Conservation (phyloP, 1,140 invertebrate species). For the Leptinotarsa lineolata region DNA sequence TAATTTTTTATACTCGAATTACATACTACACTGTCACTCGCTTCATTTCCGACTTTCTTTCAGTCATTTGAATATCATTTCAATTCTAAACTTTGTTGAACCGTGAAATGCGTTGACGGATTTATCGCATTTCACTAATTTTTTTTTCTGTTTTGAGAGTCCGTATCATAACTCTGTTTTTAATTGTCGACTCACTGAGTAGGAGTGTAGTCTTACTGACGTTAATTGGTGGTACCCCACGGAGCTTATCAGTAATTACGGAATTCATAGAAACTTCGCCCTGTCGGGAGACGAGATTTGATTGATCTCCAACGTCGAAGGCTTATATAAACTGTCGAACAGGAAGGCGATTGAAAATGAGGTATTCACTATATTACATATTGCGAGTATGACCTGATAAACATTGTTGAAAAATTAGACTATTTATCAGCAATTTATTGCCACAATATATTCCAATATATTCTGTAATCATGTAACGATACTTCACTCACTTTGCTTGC, state of each 20-base stretch:
- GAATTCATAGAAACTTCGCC: not conserved
- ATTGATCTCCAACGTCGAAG: not conserved
- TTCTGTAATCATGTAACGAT: no score
- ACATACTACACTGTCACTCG: no score
- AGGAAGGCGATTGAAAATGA: not conserved
- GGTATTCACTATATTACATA: no score
- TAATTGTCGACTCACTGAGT: not conserved
- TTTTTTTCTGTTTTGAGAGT: not conserved
- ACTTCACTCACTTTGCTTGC: no score
- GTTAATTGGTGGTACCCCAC: slow-evolving; percentile 5
- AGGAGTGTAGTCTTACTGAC: not conserved
- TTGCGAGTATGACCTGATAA: no score
- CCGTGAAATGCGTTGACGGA: slow-evolving; percentile 1
- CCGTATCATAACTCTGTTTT: not conserved
- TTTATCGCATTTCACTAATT: not conserved
- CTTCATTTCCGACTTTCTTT: no score
- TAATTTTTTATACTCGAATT: no score
- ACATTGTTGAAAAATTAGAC: no score
- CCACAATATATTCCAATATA: no score
- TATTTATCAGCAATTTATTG: no score
- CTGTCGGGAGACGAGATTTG: not conserved
- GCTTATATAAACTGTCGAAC: not conserved
- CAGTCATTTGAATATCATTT: not conserved
- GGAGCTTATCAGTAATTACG: not conserved
- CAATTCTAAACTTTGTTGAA: not conserved